Percentiles rank a stretch among this genome's conserved stretches.
Conservation (phyloP, 1,140 invertebrate genomes). For the Drosophila sechellia region DNA sequence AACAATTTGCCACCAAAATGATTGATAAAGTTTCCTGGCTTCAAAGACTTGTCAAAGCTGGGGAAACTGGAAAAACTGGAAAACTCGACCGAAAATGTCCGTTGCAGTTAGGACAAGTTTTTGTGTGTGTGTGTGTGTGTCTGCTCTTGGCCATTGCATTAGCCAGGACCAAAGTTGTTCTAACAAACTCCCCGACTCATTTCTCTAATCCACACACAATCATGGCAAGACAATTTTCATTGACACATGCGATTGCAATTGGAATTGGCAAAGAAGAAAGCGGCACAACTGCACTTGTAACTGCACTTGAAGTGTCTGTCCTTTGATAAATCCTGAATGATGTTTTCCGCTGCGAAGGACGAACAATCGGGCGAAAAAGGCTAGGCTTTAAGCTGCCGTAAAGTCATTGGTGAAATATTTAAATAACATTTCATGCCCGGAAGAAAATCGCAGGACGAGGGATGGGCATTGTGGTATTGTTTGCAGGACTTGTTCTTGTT, state of each 20-base stretch:
- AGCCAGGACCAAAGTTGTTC: slow-evolving; percentile 48
- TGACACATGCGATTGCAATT: slow-evolving; percentile 72
- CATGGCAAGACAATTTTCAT: slow-evolving; percentile 68
- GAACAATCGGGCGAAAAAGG: slow-evolving; percentile 7
- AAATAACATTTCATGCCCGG: slow-evolving; percentile 61
- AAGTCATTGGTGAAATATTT: slow-evolving; percentile 72
- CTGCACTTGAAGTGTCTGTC: slow-evolving; percentile 48
- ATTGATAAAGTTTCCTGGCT: slow-evolving; percentile 76
- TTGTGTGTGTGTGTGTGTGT: slow-evolving; percentile 27
- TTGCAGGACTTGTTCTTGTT: slow-evolving; percentile 55
- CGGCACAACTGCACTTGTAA: not conserved
- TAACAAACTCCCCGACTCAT: not conserved
- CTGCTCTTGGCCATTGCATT: slow-evolving; percentile 55
- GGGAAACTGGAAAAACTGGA: slow-evolving; percentile 28
- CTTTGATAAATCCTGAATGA: slow-evolving; percentile 25
- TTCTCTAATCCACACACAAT: slow-evolving; percentile 15
- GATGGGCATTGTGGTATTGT: slow-evolving; percentile 39
- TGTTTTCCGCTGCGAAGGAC: slow-evolving; percentile 11
- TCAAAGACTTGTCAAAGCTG: slow-evolving; percentile 44
- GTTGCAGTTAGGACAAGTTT: slow-evolving; percentile 50
- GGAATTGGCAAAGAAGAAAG: slow-evolving; percentile 37
- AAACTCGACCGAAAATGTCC: slow-evolving; percentile 30
- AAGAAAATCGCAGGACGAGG: slow-evolving; percentile 19
- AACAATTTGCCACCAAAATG: slow-evolving; percentile 84
- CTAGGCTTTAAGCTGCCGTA: slow-evolving; percentile 35